phyloP scores from a whole-genome alignment of 2,888 invertebrate genomes.

The Coelogynopora nodosa region DNA sequence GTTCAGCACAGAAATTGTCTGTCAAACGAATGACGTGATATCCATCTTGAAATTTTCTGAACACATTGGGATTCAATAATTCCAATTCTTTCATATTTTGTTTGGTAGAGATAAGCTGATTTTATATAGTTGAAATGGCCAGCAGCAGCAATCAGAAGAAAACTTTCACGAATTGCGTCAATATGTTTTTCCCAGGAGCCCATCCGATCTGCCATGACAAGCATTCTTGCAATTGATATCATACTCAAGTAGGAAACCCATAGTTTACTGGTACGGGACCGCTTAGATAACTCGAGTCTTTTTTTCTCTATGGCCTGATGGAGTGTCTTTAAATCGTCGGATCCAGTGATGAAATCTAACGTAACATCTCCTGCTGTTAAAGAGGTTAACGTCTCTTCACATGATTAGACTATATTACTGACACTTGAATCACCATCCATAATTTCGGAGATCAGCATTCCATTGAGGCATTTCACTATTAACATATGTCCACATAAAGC shows the following conservation, averaged over 20 bases:
- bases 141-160: slow-evolving; percentile 46
- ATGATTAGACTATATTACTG: not conserved
- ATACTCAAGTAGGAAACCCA: slow-evolving; percentile 46
- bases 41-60: slow-evolving; percentile 43
- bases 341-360: slow-evolving; percentile 34
- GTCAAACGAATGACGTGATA: slow-evolving; percentile 44
- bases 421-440: slow-evolving; percentile 38
- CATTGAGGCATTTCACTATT: slow-evolving; percentile 44
- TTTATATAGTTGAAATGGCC: slow-evolving; percentile 47
- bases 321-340: not conserved
- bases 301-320: slow-evolving; percentile 18
- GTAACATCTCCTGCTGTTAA: slow-evolving; percentile 26
- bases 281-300: slow-evolving; percentile 38
- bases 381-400: slow-evolving; percentile 41
- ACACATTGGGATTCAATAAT: slow-evolving; percentile 42
- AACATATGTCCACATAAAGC: slow-evolving; percentile 46
- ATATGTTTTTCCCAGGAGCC: slow-evolving; percentile 40
- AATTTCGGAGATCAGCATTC: slow-evolving; percentile 39
- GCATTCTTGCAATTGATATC: slow-evolving; percentile 42
- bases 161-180: slow-evolving; percentile 40
- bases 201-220: slow-evolving; percentile 47
- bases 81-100: slow-evolving; percentile 43
- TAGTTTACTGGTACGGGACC: slow-evolving; percentile 44
- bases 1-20: slow-evolving; percentile 47
- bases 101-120: slow-evolving; percentile 46